These are phyloP conservation scores for Crambe crambe DNA, from an alignment of 37 sponge, comb jelly and placozoan genomes.

Conservation along the genomic window DNA sequence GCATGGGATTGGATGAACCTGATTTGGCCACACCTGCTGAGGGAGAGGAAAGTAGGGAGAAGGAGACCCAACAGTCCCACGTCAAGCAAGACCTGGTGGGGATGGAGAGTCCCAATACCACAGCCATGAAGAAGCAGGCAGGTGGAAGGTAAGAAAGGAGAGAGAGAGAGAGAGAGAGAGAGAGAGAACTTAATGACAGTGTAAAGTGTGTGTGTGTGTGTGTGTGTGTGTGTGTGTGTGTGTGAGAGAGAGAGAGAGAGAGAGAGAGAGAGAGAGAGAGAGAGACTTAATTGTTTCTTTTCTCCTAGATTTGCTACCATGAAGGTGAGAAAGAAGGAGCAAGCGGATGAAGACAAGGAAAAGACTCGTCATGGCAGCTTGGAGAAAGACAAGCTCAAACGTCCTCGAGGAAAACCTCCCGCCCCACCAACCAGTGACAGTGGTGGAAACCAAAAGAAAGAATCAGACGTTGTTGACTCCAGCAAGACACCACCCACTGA, in stretches of 20 bases:
- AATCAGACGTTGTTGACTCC: neutral
- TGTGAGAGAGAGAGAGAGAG: neutral
- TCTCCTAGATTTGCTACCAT: neutral
- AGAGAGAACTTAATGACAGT: no score
- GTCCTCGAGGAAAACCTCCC: neutral
- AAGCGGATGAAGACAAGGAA: neutral
- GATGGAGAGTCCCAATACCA: neutral
- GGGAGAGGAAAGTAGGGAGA: neutral
- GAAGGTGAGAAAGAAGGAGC: neutral
- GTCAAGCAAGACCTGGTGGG: neutral
- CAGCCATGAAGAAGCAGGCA: neutral
- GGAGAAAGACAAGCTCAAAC: neutral
- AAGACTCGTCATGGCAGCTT: neutral
- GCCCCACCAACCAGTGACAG: neutral
- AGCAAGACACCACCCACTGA: no score
- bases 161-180: neutral
- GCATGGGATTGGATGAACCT: neutral
- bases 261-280: neutral
- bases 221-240: neutral
- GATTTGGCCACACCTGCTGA: neutral
- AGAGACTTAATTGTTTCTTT: neutral
- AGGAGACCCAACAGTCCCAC: neutral
- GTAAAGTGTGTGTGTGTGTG: constrained; percentile 1
- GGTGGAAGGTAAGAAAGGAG: neutral
- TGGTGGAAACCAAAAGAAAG: neutral